Conservation (phyloP, 2,113 vertebrate species). For the Bucco capensis region DNA sequence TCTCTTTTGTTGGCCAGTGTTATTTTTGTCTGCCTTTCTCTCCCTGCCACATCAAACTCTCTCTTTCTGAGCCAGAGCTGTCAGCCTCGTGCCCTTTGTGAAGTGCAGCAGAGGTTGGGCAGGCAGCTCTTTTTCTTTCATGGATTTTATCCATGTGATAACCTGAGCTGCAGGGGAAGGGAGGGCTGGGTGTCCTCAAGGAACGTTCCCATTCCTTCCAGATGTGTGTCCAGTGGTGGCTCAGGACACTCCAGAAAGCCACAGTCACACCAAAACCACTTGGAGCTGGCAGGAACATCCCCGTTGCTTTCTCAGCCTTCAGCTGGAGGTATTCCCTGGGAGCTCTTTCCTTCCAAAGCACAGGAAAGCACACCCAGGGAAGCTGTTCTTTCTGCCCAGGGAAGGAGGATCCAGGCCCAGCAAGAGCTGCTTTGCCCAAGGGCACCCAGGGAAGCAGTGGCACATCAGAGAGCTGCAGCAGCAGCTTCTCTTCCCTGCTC, state of each 20-base stretch:
- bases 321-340: neutral
- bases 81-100: slow-evolving; percentile 15
- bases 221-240: rapidly evolving
- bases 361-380: neutral
- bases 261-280: too few species aligned
- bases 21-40: slow-evolving; percentile 39
- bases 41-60: neutral
- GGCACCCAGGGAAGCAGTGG: neutral
- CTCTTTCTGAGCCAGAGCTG: neutral
- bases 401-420: neutral
- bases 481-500: neutral
- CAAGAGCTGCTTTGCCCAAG: neutral
- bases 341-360: neutral
- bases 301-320: rapidly evolving
- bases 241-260: neutral
- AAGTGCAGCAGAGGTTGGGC: neutral
- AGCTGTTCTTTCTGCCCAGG: too few species aligned
- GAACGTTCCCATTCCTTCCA: neutral
- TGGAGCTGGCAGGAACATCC: neutral
- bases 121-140: neutral
- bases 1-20: neutral
- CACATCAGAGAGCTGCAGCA: neutral
- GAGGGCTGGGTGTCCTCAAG: neutral
- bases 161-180: neutral
- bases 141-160: neutral